Evolutionary conservation across 2,888 invertebrate genomes (phyloP), one percentile per base, ranked within the genome.

Genomic region (Ormyrus labotus): DNA sequence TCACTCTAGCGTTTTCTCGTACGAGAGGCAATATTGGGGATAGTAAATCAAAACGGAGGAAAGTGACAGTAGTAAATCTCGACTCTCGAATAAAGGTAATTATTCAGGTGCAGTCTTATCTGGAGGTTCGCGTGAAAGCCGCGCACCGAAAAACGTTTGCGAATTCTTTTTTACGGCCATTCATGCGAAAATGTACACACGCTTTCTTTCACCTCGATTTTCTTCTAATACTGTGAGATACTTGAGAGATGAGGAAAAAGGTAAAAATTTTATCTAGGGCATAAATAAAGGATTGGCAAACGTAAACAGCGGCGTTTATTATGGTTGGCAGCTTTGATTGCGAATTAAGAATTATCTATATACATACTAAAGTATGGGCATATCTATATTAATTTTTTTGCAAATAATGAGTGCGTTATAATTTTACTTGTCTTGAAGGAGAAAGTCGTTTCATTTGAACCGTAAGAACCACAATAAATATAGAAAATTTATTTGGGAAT

Each of bases 161-260:
- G 34, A 61, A 61, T 13, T 11, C 19, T 57, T 58, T 63, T 53
- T 74, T 51, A 51, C 11, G 34, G 13, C 19, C 57, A 58, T 74
- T 55, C 58, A 50, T 34, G 69, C 58, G 58, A 67, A 74, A 48
- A 65, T 58, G 50, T 50, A 73, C 53, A 58, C n/a, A n/a, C 51
- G 51, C 60, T 67, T 68, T 67, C 67, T 60, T 51, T 75, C 67
- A 34, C 51, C 65, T 58, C 58, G 45, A 68, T 75, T 75, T 63
- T 47, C 60, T 60, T 19, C 11, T 19, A 5, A 50, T 4, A 34
- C 65, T 51, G 7, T 51, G 9, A 47, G 1, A n/a, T 11, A 47
- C 7, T 2, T 34, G 19, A 61, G 9, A 45, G 7, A n/a, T 57
- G 34, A 13, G 34, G 34, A 34, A 34, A 4, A 34, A 34, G 34